Conservation (phyloP, 2,113 vertebrate species). For the Phoenicopterus ruber region DNA sequence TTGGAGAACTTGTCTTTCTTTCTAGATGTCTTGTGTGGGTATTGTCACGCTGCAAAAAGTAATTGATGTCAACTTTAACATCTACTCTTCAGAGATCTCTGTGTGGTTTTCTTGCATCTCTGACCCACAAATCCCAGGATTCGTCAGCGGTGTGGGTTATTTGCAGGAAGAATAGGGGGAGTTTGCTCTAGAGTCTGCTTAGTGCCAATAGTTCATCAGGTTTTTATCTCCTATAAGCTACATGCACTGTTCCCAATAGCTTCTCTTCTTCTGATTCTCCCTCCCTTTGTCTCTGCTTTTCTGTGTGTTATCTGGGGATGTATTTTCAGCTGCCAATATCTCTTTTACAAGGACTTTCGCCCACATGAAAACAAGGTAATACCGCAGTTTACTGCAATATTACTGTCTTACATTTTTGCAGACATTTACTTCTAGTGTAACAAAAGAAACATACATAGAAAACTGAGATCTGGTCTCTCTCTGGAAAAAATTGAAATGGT, state of each 20-base stretch:
- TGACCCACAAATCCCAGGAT: neutral
- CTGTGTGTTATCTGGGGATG: neutral
- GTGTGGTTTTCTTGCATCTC: neutral
- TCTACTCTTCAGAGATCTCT: neutral
- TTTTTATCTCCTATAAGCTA: neutral
- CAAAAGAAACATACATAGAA: neutral
- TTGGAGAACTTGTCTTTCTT: neutral
- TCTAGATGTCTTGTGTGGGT: neutral
- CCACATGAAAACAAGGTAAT: neutral
- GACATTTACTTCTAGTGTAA: neutral
- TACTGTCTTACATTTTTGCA: neutral
- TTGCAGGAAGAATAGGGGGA: neutral
- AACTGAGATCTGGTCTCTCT: neutral
- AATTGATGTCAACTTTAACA: neutral
- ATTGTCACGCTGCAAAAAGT: neutral
- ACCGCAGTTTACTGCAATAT: neutral
- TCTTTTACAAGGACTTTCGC: neutral
- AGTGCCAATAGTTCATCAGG: neutral
- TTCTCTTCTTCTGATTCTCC: neutral
- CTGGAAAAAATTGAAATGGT: neutral
- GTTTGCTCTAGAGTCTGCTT: neutral
- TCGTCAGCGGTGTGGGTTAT: neutral
- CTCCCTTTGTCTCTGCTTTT: neutral
- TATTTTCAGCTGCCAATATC: neutral
- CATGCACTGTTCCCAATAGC: neutral